Percentiles rank a stretch among this genome's conserved stretches.
phyloP scores from a whole-genome alignment of 1,140 invertebrate genomes.

The Hycleus cichorii region DNA sequence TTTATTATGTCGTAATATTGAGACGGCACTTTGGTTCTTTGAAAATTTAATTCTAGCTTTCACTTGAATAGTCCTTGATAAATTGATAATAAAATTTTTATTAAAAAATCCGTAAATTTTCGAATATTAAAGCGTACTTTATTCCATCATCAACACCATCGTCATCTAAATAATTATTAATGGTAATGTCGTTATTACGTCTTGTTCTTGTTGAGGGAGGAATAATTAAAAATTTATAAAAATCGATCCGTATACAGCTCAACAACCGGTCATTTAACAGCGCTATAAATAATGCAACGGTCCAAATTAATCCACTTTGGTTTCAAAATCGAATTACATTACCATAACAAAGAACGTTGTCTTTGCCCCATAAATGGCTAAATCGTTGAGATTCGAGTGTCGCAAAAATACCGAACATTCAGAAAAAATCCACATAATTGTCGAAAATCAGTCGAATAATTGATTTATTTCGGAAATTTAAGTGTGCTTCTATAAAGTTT shows the following conservation, averaged over 20 bases:
- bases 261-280: background rate
- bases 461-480: background rate
- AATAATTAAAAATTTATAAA: background rate
- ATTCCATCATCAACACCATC: constrained; percentile 1
- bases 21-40: constrained; percentile 7
- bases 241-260: background rate
- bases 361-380: background rate
- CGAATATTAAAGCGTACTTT: constrained; percentile 7
- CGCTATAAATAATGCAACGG: background rate
- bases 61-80: constrained; percentile 9
- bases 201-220: too few species aligned
- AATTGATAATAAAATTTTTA: constrained; percentile 14
- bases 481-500: constrained; percentile 11
- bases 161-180: background rate
- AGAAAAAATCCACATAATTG: too few species aligned
- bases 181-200: too few species aligned
- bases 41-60: constrained; percentile 9
- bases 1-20: constrained; percentile 8
- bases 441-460: too few species aligned
- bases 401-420: background rate
- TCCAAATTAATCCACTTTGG: background rate
- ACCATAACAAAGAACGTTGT: background rate
- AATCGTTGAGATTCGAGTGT: constrained; percentile 8
- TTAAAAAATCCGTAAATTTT: constrained; percentile 10
- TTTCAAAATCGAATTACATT: background rate